Percentiles rank a stretch among this genome's conserved stretches.
Conservation (phyloP, 2,797 vertebrate species). For the Coccyzus lansbergi region DNA sequence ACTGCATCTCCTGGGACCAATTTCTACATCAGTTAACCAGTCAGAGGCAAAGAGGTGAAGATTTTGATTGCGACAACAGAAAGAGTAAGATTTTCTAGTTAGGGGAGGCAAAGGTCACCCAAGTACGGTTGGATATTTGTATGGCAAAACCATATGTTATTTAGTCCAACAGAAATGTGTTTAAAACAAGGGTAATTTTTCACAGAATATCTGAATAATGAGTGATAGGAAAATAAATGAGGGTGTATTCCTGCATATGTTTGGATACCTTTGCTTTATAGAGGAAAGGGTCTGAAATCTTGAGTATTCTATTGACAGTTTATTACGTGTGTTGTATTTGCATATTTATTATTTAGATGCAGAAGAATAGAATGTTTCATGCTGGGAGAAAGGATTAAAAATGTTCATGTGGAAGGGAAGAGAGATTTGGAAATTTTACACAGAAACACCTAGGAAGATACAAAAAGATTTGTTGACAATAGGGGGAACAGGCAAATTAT, state of each 20-base stretch:
- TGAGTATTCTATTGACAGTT: neutral
- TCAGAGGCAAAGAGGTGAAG: neutral
- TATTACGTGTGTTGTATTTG: neutral
- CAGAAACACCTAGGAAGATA: neutral
- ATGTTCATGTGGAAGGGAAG: neutral
- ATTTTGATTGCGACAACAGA: neutral
- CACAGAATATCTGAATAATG: accelerated
- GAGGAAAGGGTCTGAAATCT: neutral
- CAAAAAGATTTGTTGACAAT: neutral
- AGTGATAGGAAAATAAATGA: neutral
- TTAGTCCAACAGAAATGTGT: neutral
- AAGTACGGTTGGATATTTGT: neutral
- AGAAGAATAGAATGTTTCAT: neutral
- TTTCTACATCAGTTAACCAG: neutral
- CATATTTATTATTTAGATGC: neutral
- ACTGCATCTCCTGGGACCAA: neutral
- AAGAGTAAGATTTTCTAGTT: neutral
- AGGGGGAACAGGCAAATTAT: neutral
- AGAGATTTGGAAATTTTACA: neutral
- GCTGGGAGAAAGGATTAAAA: neutral
- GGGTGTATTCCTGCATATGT: accelerated
- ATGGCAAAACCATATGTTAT: neutral
- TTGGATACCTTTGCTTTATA: neutral
- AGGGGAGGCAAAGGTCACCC: neutral
- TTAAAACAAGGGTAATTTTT: neutral